phyloP scores from a whole-genome alignment of 2,113 vertebrate species.

The Syngnathoides biaculeatus region DNA sequence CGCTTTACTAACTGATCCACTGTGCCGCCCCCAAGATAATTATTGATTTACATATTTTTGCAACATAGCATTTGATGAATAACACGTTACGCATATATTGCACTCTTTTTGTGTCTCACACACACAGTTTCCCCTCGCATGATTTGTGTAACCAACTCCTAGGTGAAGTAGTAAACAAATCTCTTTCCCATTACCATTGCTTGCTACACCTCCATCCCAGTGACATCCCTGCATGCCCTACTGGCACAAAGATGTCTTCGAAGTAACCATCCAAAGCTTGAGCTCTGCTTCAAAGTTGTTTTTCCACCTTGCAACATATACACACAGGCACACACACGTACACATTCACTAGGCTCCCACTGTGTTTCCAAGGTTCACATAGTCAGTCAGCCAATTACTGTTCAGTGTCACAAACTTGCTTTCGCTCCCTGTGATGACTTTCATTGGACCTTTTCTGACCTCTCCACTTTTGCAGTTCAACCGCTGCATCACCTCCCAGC shows the following conservation, averaged over 20 bases:
- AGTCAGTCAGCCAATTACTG: not conserved
- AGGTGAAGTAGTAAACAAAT: too few species aligned
- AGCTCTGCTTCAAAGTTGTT: slow-evolving; percentile 99
- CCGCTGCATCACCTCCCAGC: slow-evolving; percentile 99
- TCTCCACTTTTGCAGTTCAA: slow-evolving; percentile 81
- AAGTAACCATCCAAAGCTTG: slow-evolving; percentile 95
- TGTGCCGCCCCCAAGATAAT: too few species aligned
- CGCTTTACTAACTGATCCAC: too few species aligned
- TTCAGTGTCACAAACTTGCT: too few species aligned
- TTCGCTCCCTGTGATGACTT: slow-evolving; percentile 19
- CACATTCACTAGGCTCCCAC: slow-evolving; percentile 40
- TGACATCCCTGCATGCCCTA: slow-evolving; percentile 69
- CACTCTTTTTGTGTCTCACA: too few species aligned
- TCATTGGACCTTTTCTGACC: not conserved
- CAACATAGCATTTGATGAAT: too few species aligned
- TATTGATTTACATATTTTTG: too few species aligned
- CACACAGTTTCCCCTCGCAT: too few species aligned
- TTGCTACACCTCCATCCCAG: not conserved
- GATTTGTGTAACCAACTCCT: too few species aligned
- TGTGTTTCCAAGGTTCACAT: not conserved
- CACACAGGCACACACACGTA: slow-evolving; percentile 38
- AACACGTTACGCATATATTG: too few species aligned
- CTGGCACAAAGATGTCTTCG: slow-evolving; percentile 97
- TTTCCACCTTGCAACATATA: slow-evolving; percentile 90
- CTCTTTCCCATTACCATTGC: too few species aligned